phyloP scores from a whole-genome alignment of 1,140 invertebrate genomes.

The Caenorhabditis briggsae region DNA sequence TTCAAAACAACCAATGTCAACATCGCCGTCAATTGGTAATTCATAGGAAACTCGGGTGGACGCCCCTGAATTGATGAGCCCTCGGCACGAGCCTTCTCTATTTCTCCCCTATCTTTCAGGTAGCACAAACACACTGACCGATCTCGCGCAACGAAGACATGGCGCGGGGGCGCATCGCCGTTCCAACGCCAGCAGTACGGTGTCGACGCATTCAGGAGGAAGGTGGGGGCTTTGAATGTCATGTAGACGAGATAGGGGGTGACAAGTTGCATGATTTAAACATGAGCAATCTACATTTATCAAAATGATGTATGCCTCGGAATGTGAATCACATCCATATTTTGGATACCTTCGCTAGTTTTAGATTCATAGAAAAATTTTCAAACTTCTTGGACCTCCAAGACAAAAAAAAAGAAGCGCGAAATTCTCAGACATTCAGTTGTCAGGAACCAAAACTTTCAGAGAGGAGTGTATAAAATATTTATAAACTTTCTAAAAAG shows the following conservation, averaged over 20 bases:
- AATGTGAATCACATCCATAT: neutral
- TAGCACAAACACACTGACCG: constrained; percentile 76
- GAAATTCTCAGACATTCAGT: constrained; percentile 10
- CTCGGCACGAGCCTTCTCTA: neutral
- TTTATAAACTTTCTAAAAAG: neutral
- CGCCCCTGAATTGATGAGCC: constrained; percentile 32
- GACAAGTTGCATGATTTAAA: neutral
- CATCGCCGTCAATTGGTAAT: constrained; percentile 73
- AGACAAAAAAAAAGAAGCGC: neutral
- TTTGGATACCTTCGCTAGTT: neutral
- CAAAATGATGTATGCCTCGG: neutral
- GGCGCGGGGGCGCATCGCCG: constrained; percentile 71
- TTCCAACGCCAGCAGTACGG: constrained; percentile 76
- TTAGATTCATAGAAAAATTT: too few relatives aligned
- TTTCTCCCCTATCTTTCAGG: constrained; percentile 55
- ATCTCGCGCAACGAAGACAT: constrained; percentile 75
- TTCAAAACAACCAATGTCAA: constrained; percentile 73
- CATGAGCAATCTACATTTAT: neutral
- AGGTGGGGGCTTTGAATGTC: constrained; percentile 60
- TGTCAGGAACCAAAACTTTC: neutral
- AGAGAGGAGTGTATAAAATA: neutral
- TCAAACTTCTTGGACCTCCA: neutral
- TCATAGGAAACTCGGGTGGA: neutral
- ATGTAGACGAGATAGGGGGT: neutral
- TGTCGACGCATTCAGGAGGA: constrained; percentile 77